Evolutionary conservation across 2,113 vertebrate species (phyloP), one percentile per base, ranked within the genome.

Genomic region (Laterallus jamaicensis): DNA sequence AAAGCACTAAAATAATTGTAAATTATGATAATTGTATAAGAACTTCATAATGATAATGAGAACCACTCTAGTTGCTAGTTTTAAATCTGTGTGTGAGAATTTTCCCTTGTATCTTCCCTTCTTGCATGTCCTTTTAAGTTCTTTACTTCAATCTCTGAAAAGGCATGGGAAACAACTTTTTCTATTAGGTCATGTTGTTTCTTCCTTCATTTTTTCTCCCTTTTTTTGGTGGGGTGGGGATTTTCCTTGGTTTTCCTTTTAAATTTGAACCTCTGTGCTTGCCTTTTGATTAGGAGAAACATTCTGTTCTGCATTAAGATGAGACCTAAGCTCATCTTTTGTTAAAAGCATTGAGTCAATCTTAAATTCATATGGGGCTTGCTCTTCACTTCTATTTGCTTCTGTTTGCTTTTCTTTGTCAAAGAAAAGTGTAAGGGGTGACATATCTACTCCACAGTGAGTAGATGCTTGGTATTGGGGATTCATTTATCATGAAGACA

Each of bases 401-500:
- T 68, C 39, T 29, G 5, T 78, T 87, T 66, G 16, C 49, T 64
- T 93, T 83, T 81, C 49, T 84, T 93, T 95, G 75, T 73, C 58
- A 81, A 74, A 82, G 67, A 69, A 58, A 80, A 88, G 37, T 1
- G 0, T 63, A 69, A 91, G 28, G 16, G 55, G 54, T 95, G 91
- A 94, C 90, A 40, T 88, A 97, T 80, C 44, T 86, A 39, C 86
- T 92, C 83, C 24, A 80, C 50, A 29, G 21, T 62, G 69, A 92
- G 40, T 81, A 74, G 75, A 59, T 81, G 50, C 56, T 81, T 71
- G n/a, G 71, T 82, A 63, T 70, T 63, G 84, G 44, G 59, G 70
- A 85, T 95, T 90, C 93, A 95, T 96, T 96, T 91, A 80, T 97
- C 96, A 94, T 31, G 67, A 75, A 87, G 93, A 94, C 82, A 95